Evolutionary conservation across 1,140 invertebrate genomes (phyloP).

Genomic region (Antheraea mylitta): DNA sequence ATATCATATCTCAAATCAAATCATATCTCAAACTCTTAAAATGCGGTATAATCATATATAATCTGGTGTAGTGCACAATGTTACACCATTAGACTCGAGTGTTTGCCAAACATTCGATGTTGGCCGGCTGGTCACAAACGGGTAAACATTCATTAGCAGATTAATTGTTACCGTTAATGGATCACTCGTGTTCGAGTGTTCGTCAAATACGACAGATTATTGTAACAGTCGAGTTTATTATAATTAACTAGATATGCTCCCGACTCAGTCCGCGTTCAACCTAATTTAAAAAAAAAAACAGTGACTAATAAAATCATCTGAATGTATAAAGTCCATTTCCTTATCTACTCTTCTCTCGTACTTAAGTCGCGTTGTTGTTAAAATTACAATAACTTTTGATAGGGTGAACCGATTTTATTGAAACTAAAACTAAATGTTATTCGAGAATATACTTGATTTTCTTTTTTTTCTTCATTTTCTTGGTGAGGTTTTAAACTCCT

Average conservation of each 20-base stretch:
- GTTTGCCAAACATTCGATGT: slow-evolving; percentile 1
- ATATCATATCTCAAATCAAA: too few species aligned
- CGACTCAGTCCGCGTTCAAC: not conserved
- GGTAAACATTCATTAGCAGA: slow-evolving; percentile 3
- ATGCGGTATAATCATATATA: not conserved
- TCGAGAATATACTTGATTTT: too few species aligned
- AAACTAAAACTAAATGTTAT: too few species aligned
- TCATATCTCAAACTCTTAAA: not conserved
- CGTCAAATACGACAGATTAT: not conserved
- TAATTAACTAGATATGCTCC: not conserved
- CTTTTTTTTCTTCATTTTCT: too few species aligned
- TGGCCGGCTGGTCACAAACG: not conserved
- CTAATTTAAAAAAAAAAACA: too few species aligned
- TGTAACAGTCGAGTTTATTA: not conserved
- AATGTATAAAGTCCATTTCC: too few species aligned
- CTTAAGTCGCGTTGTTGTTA: too few species aligned
- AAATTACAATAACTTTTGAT: too few species aligned
- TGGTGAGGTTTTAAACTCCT: too few species aligned
- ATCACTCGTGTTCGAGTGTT: slow-evolving; percentile 1
- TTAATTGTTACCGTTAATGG: slow-evolving; percentile 3
- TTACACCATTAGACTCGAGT: not conserved
- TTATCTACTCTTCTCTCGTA: too few species aligned
- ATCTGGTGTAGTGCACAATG: not conserved
- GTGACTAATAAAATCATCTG: too few species aligned
- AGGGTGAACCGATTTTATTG: too few species aligned